Evolutionary conservation across 2,113 vertebrate genomes (phyloP), one percentile per base, ranked within the genome.

Genomic region (Ursus arctos): DNA sequence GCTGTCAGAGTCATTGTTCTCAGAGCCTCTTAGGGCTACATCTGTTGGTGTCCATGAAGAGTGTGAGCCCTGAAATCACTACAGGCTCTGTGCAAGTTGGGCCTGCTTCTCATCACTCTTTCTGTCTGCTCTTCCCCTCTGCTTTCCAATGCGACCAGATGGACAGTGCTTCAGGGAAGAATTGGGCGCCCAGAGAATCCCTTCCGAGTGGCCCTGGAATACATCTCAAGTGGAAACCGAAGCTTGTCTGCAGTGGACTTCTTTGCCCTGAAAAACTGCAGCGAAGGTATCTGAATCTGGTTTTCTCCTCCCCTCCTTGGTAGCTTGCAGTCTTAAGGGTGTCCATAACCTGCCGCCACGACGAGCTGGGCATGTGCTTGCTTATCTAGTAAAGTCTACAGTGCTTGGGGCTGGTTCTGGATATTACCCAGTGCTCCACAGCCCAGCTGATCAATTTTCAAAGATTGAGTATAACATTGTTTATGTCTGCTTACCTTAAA

Each of bases 241-340:
- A 99, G 98, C 0, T 0, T 99, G 55, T 99, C 99, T 0, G 99
- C 99, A 0, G 97, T 99, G 94, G 99, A 99, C 97, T 99, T 99
- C 86, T 99, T 99, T 14, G 98, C 98, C 0, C 98, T 99, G 98
- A 99, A 99, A 97, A 99, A 99, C 98, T 99, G 99, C 98, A 99
- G 97, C 81, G 98, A 98, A 99, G 99, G 99, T 99, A 99, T 0
- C 1, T 80, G 49, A 91, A 69, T 55, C 65, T 47, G 76, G 2
- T 36, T 83, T 67, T 76, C 2, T 21, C 28, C 22, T 71, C 36
- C 59, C 5, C 51, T 81, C 33, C n/a, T 36, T 47, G 2, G 11
- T 59, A 21, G 9, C 21, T 21, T 57, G 3, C 19, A 43, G 40
- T 77, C 67, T 71, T 40, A 6, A 36, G 47, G 55, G 19, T 79